phyloP scores from a whole-genome alignment of 2,113 vertebrate species.

The Peromyscus leucopus region DNA sequence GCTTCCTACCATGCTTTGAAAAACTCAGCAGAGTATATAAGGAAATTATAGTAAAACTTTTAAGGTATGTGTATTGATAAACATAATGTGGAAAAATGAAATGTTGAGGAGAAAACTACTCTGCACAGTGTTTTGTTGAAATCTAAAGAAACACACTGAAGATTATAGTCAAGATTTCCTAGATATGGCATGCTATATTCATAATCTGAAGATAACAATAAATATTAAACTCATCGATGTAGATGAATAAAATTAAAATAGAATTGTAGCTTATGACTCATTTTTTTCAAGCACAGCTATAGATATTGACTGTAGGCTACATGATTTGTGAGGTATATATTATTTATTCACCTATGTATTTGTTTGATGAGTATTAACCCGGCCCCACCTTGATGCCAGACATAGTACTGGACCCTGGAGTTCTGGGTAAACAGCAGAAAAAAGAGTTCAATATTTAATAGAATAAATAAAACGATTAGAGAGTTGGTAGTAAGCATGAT shows the following conservation, averaged over 20 bases:
- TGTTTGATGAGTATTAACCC: neutral
- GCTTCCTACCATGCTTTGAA: neutral
- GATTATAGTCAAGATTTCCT: neutral
- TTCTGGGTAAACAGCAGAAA: neutral
- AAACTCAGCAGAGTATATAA: neutral
- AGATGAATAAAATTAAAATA: constrained; percentile 19
- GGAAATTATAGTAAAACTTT: neutral
- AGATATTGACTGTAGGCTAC: neutral
- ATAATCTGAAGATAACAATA: neutral
- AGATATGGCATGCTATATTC: neutral
- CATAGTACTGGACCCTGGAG: neutral
- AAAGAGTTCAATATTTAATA: neutral
- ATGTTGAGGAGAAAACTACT: neutral
- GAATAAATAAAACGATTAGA: neutral
- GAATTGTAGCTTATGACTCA: neutral
- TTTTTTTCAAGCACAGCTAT: neutral
- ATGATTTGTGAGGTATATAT: neutral
- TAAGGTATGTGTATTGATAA: neutral
- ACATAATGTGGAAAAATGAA: neutral
- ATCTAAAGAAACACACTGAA: neutral
- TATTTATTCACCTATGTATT: neutral
- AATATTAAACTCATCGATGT: neutral
- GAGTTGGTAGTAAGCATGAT: neutral
- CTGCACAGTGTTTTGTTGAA: neutral
- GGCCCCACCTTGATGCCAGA: neutral